These are phyloP conservation scores for Leptinotarsa defecta DNA, from an alignment of 1,140 invertebrate genomes.

Conservation along the genomic window DNA sequence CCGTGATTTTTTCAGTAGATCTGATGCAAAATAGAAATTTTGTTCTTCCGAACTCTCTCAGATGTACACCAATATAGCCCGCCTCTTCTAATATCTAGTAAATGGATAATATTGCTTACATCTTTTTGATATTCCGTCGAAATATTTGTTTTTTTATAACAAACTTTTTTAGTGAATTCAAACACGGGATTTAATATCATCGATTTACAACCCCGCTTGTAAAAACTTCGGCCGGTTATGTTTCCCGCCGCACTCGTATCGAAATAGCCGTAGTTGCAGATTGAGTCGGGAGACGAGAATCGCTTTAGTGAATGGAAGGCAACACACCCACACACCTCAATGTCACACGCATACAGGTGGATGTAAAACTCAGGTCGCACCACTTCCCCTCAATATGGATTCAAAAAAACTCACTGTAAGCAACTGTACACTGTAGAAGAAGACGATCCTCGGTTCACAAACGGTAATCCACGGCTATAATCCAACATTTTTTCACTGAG, in stretches of 20 bases:
- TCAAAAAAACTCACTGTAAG: slow-evolving; percentile 33
- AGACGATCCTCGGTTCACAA: background rate
- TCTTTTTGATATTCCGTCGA: too few relatives aligned
- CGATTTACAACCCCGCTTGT: too few relatives aligned
- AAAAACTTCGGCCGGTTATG: too few relatives aligned
- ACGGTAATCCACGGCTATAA: slow-evolving; percentile 17
- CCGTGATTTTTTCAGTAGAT: too few relatives aligned
- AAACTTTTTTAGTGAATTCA: too few relatives aligned
- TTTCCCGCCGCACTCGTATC: background rate
- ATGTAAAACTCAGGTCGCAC: slow-evolving; percentile 17
- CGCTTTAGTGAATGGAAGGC: slow-evolving; percentile 38
- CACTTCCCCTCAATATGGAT: slow-evolving; percentile 25
- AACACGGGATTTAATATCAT: too few relatives aligned
- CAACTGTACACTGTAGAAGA: slow-evolving; percentile 21
- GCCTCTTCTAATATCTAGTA: too few relatives aligned
- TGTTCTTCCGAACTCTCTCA: too few relatives aligned
- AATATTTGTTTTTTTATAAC: too few relatives aligned
- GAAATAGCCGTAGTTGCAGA: slow-evolving; percentile 4
- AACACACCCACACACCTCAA: slow-evolving; percentile 52
- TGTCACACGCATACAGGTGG: slow-evolving; percentile 49
- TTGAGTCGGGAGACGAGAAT: background rate
- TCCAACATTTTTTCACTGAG: slow-evolving; percentile 23
- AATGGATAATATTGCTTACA: too few relatives aligned
- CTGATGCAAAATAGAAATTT: too few relatives aligned
- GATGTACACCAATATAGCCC: too few relatives aligned